Conservation (phyloP, 2,797 vertebrate species). For the Hozukius guyotensis region DNA sequence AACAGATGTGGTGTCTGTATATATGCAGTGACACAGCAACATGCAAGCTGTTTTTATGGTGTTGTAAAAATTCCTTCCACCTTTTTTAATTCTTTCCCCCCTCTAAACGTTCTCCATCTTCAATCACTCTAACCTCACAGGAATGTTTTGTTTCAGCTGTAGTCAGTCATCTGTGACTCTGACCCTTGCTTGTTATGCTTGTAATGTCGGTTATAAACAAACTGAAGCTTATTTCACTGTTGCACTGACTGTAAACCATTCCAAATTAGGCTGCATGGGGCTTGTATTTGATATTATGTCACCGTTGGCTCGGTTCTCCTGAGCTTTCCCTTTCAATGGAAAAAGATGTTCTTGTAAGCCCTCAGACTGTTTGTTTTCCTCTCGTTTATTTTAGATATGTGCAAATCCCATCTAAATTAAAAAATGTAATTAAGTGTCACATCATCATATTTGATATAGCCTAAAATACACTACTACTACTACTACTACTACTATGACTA, state of each 20-base stretch:
- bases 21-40: background rate
- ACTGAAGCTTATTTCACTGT: constrained; percentile 15
- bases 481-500: background rate
- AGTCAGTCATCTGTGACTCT: constrained; percentile 16
- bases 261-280: constrained; percentile 40
- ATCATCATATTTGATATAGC: background rate
- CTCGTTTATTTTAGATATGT: background rate
- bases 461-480: background rate
- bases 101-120: background rate
- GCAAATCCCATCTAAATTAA: background rate
- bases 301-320: background rate
- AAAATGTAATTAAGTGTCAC: background rate
- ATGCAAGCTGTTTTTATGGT: background rate
- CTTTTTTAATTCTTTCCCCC: background rate
- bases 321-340: background rate
- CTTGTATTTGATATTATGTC: constrained; percentile 2
- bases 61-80: background rate
- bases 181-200: background rate
- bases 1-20: background rate
- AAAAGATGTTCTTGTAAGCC: background rate
- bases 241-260: constrained; percentile 6
- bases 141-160: constrained; percentile 38
- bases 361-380: background rate
- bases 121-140: constrained; percentile 12
- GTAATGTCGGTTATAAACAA: constrained; percentile 46